phyloP scores from a whole-genome alignment of 2,888 invertebrate genomes.

The Eremobia ochroleuca region DNA sequence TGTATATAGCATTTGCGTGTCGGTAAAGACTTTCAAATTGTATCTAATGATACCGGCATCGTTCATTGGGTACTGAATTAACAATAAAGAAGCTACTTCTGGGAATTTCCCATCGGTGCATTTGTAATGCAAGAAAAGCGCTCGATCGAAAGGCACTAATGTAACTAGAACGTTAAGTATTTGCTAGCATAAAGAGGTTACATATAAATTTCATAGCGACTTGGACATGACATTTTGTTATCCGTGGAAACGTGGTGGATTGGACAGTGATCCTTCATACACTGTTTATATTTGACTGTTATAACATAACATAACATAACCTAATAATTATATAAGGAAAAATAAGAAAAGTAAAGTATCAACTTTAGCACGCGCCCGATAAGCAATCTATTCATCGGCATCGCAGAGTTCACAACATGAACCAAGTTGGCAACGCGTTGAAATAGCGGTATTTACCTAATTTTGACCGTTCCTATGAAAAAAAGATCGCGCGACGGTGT shows the following conservation, averaged over 20 bases:
- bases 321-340: too few species aligned
- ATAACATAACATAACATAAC: too few species aligned
- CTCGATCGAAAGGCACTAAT: not conserved
- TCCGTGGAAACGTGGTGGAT: not conserved
- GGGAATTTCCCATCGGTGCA: not conserved
- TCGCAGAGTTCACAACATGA: too few species aligned
- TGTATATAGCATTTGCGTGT: constrained; percentile 11
- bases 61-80: not conserved
- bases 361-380: too few species aligned
- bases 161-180: not conserved
- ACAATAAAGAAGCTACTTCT: not conserved
- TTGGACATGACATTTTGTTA: not conserved
- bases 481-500: too few species aligned
- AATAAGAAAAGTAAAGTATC: too few species aligned
- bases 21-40: constrained; percentile 8
- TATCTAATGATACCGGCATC: not conserved
- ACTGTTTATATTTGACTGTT: not conserved
- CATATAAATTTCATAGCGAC: not conserved
- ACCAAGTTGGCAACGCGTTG: too few species aligned
- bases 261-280: not conserved
- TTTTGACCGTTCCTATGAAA: too few species aligned
- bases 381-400: too few species aligned
- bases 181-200: not conserved
- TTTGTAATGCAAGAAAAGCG: not conserved
- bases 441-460: too few species aligned